Evolutionary conservation across 2,797 vertebrate genomes (phyloP).

Genomic region (Serranus cabrilla): DNA sequence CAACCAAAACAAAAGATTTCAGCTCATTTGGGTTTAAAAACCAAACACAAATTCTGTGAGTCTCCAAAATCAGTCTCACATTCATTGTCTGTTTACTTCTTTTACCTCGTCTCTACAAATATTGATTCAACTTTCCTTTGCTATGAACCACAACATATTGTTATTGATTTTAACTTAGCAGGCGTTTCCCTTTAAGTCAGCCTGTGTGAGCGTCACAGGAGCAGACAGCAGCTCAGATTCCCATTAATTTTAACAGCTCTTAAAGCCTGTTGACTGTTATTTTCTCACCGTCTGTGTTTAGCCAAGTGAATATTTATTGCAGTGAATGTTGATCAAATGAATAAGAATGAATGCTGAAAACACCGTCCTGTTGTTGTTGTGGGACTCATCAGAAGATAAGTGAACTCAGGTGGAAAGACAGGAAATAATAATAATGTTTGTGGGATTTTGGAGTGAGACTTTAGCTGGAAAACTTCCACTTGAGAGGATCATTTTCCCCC

Average conservation of each 20-base stretch:
- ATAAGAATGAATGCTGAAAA: neutral
- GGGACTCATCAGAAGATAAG: neutral
- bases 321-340: constrained; percentile 17
- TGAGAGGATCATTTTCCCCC: neutral
- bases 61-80: too few species aligned
- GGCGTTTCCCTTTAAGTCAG: neutral
- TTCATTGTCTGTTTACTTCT: too few species aligned
- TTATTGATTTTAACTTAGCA: too few species aligned
- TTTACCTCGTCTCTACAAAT: too few species aligned
- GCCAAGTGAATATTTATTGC: neutral
- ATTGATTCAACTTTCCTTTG: too few species aligned
- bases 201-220: neutral
- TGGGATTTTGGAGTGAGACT: too few species aligned
- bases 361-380: neutral
- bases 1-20: too few species aligned
- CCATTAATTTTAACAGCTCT: constrained; percentile 11
- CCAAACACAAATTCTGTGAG: too few species aligned
- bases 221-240: constrained; percentile 2
- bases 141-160: too few species aligned
- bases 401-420: neutral
- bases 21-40: too few species aligned
- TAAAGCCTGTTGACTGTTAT: neutral
- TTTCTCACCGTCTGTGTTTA: neutral
- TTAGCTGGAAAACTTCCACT: neutral
- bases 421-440: too few species aligned